Percentiles rank a stretch among this genome's conserved stretches.
Conservation (phyloP, 1,140 invertebrate species). For the Oryctes rhinoceros region DNA sequence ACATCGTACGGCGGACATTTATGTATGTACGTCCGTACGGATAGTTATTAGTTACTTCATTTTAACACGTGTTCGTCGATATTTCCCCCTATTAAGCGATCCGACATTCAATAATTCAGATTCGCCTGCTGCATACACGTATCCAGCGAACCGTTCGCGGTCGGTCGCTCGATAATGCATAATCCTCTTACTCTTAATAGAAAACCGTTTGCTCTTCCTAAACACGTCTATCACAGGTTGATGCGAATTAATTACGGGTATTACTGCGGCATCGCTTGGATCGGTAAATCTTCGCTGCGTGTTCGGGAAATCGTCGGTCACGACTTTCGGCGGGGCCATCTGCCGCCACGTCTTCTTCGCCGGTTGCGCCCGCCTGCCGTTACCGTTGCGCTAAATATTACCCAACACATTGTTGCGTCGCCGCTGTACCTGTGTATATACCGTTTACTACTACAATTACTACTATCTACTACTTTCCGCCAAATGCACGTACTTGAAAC, state of each 20-base stretch:
- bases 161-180: neutral
- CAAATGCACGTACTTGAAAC: constrained; percentile 25
- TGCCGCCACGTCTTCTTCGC: neutral
- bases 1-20: neutral
- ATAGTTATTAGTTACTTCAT: constrained; percentile 28
- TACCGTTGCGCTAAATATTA: constrained; percentile 12
- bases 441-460: neutral
- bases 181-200: constrained; percentile 19
- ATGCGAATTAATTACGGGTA: constrained; percentile 25
- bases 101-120: constrained; percentile 17
- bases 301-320: neutral
- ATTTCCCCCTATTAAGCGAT: constrained; percentile 20
- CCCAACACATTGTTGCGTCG: neutral
- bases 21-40: neutral
- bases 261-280: neutral
- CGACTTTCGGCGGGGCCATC: constrained; percentile 6
- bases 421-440: neutral
- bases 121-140: neutral
- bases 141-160: neutral
- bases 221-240: constrained; percentile 12
- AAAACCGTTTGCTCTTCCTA: constrained; percentile 32
- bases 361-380: neutral
- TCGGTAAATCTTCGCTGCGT: constrained; percentile 9
- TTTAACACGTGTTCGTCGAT: constrained; percentile 26
- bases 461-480: neutral